A percentile compares a stretch with the other conserved stretches of the same genome.
Conservation (phyloP, 2,797 vertebrate species). For the Numenius phaeopus region DNA sequence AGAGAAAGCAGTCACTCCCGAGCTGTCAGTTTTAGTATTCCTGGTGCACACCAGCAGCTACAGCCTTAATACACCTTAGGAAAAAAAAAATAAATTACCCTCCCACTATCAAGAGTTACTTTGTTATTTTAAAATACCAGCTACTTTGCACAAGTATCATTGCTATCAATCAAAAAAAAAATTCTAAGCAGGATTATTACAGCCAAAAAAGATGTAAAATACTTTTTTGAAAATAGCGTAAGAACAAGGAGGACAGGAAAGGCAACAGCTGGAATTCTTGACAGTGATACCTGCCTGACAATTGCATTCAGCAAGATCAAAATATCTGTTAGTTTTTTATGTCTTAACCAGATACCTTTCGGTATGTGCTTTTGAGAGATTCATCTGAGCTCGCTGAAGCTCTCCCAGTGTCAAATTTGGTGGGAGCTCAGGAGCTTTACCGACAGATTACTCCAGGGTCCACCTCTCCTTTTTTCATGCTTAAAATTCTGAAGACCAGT, state of each 20-base stretch:
- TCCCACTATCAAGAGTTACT: not conserved
- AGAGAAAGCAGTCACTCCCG: not conserved
- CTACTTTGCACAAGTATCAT: conserved; percentile 24
- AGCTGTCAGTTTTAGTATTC: not conserved
- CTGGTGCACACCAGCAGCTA: not conserved
- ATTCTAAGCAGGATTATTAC: not conserved
- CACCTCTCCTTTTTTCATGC: accelerated
- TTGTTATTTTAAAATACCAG: conserved; percentile 53
- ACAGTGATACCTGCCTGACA: not conserved
- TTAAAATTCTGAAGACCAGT: not conserved
- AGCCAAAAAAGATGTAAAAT: not conserved
- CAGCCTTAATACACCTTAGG: not conserved
- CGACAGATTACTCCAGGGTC: not conserved
- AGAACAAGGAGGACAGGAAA: not conserved
- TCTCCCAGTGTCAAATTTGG: not conserved
- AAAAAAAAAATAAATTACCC: not conserved
- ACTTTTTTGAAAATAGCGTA: not conserved
- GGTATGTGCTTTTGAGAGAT: not conserved
- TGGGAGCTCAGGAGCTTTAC: conserved; percentile 1
- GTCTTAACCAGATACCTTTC: not conserved
- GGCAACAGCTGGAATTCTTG: not conserved
- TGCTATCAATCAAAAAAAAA: conserved; percentile 41
- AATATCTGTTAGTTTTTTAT: not conserved
- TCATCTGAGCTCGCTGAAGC: not conserved
- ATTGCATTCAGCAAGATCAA: not conserved